A percentile compares a stretch with the other conserved stretches of the same genome.
Conservation (phyloP, 1,140 invertebrate genomes). For the Bombus vancouverensis region DNA sequence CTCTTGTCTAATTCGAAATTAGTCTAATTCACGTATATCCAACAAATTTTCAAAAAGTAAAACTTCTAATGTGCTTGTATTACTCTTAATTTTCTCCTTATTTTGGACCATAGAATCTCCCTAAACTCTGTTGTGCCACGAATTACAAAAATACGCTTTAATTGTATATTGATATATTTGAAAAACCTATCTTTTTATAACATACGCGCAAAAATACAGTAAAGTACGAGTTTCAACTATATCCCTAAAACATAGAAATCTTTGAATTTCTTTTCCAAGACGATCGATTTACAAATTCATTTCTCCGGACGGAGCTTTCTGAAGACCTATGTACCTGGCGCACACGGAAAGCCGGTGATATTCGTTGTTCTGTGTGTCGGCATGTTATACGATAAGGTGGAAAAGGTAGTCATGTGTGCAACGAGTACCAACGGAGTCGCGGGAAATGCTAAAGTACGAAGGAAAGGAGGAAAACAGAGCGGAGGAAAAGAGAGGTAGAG, state of each 20-base stretch:
- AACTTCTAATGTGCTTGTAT: too few relatives aligned
- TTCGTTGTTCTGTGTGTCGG: not conserved
- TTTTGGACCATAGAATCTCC: too few relatives aligned
- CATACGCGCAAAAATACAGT: not conserved
- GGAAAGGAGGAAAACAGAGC: not conserved
- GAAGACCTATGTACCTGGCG: not conserved
- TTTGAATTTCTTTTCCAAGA: not conserved
- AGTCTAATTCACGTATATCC: too few relatives aligned
- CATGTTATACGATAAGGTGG: not conserved
- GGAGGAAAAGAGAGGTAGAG: not conserved
- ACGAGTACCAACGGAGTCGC: not conserved
- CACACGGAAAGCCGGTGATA: not conserved
- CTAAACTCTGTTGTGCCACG: too few relatives aligned
- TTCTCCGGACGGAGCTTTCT: not conserved
- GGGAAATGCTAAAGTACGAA: not conserved
- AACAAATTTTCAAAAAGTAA: too few relatives aligned
- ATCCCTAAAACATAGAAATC: not conserved
- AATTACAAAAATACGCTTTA: too few relatives aligned
- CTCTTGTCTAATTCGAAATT: too few relatives aligned
- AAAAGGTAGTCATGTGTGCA: too few relatives aligned
- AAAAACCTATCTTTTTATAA: too few relatives aligned
- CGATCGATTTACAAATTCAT: constrained; percentile 15
- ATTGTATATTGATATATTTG: too few relatives aligned
- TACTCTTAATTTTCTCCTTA: too few relatives aligned
- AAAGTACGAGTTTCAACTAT: not conserved